Base-by-base conservation (phyloP, 2,888 invertebrate species). In the Keiferia lycopersicella region DNA sequence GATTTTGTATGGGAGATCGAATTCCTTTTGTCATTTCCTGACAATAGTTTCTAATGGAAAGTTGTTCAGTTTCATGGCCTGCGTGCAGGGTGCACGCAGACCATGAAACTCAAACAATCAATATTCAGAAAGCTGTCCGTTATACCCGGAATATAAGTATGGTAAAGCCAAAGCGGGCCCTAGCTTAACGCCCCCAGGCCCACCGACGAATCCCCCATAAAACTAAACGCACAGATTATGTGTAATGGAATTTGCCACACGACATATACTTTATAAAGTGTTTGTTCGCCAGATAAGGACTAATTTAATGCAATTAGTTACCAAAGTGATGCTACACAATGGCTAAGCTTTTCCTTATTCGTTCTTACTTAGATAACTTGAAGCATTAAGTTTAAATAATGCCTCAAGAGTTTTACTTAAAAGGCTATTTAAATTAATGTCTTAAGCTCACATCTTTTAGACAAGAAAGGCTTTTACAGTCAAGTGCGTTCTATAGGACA, bases 271-370 rank as follows among this genome's bases (percentile, higher is more conserved):
- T 65, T 67, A 67, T 67, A 64, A 58, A 53, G 61, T 63, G 64
- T 56, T 62, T 57, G 68, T 62, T 51, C 53, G 61, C 68, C 64
- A 64, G 69, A 72, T 72, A 74, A 72, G 69, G 70, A 26, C 62
- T 72, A 68, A 70, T 69, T 68, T 63, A 67, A 72, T 67, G 51
- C 67, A 65, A 66, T 68, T 64, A 64, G 63, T 69, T 69, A 64
- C 70, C 68, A 70, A 70, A 70, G 53, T 64, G 69, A 66, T 60
- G 60, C 65, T 39, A 67, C 62, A 71, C 71, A 73, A 73, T 70
- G 66, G 68, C 68, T 62, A 41, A 68, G 68, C 68, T 74, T 76
- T 74, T 70, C 76, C 75, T 71, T 74, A 69, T 75, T 66, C 64
- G 77, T 58, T 48, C n/a, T 34, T 58, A 61, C 57, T 58, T 64